Evolutionary conservation across 37 sponge, comb jelly and placozoan genomes (phyloP).

Genomic region (Petrosia ficiformis): DNA sequence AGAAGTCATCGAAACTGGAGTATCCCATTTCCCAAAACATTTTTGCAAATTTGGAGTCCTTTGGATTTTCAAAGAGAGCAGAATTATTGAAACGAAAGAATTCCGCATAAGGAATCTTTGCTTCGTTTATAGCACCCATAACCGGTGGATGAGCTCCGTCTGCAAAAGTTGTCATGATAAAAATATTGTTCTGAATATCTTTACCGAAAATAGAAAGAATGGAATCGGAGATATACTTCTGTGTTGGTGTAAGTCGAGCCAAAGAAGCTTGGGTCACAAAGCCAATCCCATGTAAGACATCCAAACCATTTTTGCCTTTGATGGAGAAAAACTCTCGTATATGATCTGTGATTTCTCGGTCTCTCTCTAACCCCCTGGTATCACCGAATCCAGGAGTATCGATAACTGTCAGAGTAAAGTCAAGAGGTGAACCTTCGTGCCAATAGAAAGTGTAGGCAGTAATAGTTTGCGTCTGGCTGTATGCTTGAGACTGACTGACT

Average conservation of each 20-base stretch:
- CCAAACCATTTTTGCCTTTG: slow-evolving; percentile 1
- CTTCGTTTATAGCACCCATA: slow-evolving; percentile 43
- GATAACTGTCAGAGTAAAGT: slow-evolving; percentile 31
- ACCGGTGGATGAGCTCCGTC: slow-evolving; percentile 64
- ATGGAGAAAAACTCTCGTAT: slow-evolving; percentile 37
- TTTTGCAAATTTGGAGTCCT: background rate
- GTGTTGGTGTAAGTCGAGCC: slow-evolving; percentile 38
- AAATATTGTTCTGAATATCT: slow-evolving; percentile 33
- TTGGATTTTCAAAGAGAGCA: slow-evolving; percentile 21
- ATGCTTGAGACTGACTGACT: slow-evolving; percentile 6
- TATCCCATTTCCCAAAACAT: slow-evolving; percentile 69
- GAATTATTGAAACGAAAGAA: slow-evolving; percentile 77
- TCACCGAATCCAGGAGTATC: slow-evolving; percentile 66
- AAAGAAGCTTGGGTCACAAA: slow-evolving; percentile 49
- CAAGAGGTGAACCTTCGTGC: slow-evolving; percentile 17
- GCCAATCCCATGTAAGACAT: slow-evolving; percentile 36
- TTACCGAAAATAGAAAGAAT: slow-evolving; percentile 39
- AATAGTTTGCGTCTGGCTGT: slow-evolving; percentile 37
- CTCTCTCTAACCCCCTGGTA: slow-evolving; percentile 39
- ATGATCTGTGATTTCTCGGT: slow-evolving; percentile 19
- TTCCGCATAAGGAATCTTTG: slow-evolving; percentile 30
- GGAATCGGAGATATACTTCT: slow-evolving; percentile 45
- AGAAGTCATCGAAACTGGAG: slow-evolving; percentile 47
- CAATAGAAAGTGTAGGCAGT: slow-evolving; percentile 46
- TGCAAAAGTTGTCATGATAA: slow-evolving; percentile 81